Conservation (phyloP, 2,797 vertebrate species). For the Petrocephalus sullivani region DNA sequence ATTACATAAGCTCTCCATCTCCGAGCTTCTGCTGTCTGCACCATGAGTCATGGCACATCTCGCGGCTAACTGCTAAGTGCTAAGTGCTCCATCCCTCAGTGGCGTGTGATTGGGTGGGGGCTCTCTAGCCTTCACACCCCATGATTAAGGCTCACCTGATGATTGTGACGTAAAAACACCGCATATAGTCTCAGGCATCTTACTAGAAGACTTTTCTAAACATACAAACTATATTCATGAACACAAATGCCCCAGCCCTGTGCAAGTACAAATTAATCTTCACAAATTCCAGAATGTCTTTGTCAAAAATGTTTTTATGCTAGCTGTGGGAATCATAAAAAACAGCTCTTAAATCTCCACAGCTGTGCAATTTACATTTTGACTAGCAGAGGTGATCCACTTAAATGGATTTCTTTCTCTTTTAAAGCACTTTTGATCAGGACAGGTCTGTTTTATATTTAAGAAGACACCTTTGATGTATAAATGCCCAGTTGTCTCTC, state of each 20-base stretch:
- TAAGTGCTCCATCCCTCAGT: neutral
- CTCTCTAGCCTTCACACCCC: neutral
- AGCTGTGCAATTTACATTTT: neutral
- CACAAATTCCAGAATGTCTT: neutral
- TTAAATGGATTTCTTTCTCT: neutral
- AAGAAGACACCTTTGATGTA: neutral
- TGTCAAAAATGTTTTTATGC: neutral
- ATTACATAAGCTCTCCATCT: conserved; percentile 21
- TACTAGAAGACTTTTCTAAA: neutral
- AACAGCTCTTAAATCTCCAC: neutral
- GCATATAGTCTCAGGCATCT: neutral
- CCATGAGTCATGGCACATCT: neutral
- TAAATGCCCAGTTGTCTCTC: neutral
- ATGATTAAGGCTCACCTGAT: neutral
- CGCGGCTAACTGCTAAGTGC: neutral
- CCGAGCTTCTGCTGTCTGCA: neutral
- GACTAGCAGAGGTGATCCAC: neutral
- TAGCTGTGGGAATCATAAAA: neutral
- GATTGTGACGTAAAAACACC: neutral
- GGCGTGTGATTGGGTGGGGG: too few relatives aligned
- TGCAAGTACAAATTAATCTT: neutral
- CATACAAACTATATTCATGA: neutral
- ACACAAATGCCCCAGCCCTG: neutral
- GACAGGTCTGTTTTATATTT: neutral
- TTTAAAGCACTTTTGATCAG: neutral